These are phyloP conservation scores for Aphaenogaster floridana DNA, from an alignment of 1,140 invertebrate genomes.

Conservation along the genomic window DNA sequence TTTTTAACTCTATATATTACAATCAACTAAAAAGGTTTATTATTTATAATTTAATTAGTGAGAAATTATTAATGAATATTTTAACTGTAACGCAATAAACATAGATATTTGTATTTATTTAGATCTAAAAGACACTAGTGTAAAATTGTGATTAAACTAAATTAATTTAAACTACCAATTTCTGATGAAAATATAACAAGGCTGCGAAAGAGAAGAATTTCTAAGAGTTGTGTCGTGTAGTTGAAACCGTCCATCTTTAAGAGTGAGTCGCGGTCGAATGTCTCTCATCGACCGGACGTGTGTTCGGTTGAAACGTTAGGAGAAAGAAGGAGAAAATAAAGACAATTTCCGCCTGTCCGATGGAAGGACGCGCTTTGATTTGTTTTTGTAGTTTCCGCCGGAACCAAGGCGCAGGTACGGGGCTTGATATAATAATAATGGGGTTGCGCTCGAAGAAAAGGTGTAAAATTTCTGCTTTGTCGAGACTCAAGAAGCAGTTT, in stretches of 20 bases:
- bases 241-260: background rate
- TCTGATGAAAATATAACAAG: background rate
- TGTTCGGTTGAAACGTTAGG: conserved; percentile 14
- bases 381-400: conserved; percentile 52
- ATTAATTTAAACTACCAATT: background rate
- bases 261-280: conserved; percentile 3
- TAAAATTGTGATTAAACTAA: background rate
- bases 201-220: background rate
- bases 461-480: conserved; percentile 22
- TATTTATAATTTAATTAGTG: background rate
- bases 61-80: background rate
- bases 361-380: conserved; percentile 39
- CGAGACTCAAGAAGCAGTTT: conserved; percentile 1
- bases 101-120: background rate
- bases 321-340: conserved; percentile 44
- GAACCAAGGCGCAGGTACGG: background rate
- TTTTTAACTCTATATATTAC: background rate
- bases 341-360: conserved; percentile 51
- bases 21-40: background rate
- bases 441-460: background rate
- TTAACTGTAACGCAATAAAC: background rate
- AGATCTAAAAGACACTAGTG: background rate
- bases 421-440: conserved; percentile 30
- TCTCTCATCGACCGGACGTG: conserved; percentile 50
- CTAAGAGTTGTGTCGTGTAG: background rate